These are phyloP conservation scores for Ptyas mucosa DNA, from an alignment of 2,113 vertebrate genomes.

Conservation along the genomic window DNA sequence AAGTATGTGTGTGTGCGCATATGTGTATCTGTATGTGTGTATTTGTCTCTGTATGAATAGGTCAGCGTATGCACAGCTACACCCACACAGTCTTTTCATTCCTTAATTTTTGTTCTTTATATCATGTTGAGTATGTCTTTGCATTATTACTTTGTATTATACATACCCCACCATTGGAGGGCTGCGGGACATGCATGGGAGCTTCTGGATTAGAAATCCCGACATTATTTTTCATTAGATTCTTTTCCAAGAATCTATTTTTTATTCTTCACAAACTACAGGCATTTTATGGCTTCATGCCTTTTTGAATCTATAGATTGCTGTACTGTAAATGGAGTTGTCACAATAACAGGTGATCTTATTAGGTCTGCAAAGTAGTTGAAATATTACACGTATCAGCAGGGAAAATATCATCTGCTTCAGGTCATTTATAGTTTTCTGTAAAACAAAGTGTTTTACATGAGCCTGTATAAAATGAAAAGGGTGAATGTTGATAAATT, in stretches of 20 bases:
- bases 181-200: background rate
- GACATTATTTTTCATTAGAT: background rate
- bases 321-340: background rate
- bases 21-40: background rate
- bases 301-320: background rate
- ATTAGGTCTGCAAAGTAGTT: accelerated
- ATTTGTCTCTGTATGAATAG: background rate
- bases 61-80: background rate
- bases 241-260: background rate
- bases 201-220: background rate
- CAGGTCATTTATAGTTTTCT: background rate
- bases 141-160: background rate
- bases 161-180: background rate
- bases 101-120: background rate
- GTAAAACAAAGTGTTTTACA: background rate
- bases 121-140: background rate
- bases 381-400: background rate
- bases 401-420: background rate
- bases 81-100: background rate
- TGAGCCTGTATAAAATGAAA: background rate
- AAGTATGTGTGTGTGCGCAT: background rate
- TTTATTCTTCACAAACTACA: background rate
- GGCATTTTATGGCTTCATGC: background rate
- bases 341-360: background rate
- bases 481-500: background rate